phyloP scores from a whole-genome alignment of 2,797 vertebrate species.

The Myotis findleyi region DNA sequence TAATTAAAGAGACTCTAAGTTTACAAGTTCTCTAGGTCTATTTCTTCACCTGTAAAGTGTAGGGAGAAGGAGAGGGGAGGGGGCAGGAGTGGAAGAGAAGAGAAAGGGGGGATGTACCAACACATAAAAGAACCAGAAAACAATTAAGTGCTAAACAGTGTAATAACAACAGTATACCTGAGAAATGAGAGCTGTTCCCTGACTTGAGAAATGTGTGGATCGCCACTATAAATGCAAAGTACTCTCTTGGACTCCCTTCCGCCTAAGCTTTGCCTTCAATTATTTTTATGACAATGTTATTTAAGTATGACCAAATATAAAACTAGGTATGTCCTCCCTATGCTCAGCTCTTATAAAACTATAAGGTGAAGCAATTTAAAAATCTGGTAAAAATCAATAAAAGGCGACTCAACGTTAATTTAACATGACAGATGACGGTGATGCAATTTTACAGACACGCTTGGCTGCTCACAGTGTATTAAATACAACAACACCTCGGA shows the following conservation, averaged over 20 bases:
- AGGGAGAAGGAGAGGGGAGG: not conserved
- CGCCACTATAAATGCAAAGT: not conserved
- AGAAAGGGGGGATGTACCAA: not conserved
- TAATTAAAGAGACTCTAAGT: slow-evolving; percentile 17
- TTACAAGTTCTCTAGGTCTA: not conserved
- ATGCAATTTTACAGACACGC: not conserved
- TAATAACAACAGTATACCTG: not conserved
- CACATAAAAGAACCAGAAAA: slow-evolving; percentile 12
- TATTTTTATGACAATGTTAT: not conserved
- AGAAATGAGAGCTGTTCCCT: not conserved
- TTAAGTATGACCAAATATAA: slow-evolving; percentile 35
- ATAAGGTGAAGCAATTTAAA: slow-evolving; percentile 21
- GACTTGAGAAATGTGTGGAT: not conserved
- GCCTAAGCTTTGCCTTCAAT: not conserved
- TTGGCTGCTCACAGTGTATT: rapidly evolving
- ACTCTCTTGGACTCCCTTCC: not conserved
- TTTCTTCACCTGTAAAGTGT: not conserved
- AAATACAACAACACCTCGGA: not conserved
- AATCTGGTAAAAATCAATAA: slow-evolving; percentile 26
- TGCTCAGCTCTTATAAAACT: slow-evolving; percentile 1
- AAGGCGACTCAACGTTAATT: slow-evolving; percentile 10
- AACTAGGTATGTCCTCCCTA: not conserved
- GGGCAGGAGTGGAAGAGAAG: not conserved
- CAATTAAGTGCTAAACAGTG: not conserved
- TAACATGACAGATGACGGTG: not conserved